Percentiles rank a stretch among this genome's conserved stretches.
phyloP scores from a whole-genome alignment of 2,797 vertebrate genomes.

The Hoplostethus mediterraneus region DNA sequence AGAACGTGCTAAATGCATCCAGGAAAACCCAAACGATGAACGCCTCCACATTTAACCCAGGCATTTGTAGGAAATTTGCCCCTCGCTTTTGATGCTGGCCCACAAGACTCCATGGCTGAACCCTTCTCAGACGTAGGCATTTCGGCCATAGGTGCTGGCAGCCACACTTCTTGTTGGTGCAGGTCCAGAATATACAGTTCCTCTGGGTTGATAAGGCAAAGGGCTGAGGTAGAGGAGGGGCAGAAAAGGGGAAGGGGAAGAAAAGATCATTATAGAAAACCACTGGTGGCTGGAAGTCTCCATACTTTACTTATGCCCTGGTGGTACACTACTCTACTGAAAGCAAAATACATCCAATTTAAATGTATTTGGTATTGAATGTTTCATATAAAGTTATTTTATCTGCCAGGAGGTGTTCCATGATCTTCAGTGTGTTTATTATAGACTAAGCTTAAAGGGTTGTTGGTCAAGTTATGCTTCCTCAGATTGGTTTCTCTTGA shows the following conservation, averaged over 20 bases:
- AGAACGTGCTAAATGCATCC: neutral
- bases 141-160: constrained; percentile 83
- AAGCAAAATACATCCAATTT: neutral
- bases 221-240: constrained; percentile 43
- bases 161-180: constrained; percentile 72
- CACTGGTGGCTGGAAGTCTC: neutral
- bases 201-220: constrained; percentile 74
- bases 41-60: neutral
- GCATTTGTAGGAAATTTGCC: neutral
- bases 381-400: too few relatives aligned
- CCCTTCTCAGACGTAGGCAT: constrained; percentile 83
- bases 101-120: constrained; percentile 15
- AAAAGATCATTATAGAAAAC: constrained; percentile 11
- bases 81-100: neutral
- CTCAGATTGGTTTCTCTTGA: too few relatives aligned
- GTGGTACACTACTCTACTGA: neutral
- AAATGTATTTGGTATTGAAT: neutral
- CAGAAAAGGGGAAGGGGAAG: too few relatives aligned
- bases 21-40: neutral
- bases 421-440: too few relatives aligned
- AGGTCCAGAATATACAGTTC: constrained; percentile 78
- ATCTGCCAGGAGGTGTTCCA: too few relatives aligned
- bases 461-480: too few relatives aligned
- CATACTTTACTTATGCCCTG: neutral
- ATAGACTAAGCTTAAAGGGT: too few relatives aligned